Evolutionary conservation across 2,113 vertebrate genomes (phyloP), one percentile per base, ranked within the genome.

Genomic region (Nanorana parkeri): DNA sequence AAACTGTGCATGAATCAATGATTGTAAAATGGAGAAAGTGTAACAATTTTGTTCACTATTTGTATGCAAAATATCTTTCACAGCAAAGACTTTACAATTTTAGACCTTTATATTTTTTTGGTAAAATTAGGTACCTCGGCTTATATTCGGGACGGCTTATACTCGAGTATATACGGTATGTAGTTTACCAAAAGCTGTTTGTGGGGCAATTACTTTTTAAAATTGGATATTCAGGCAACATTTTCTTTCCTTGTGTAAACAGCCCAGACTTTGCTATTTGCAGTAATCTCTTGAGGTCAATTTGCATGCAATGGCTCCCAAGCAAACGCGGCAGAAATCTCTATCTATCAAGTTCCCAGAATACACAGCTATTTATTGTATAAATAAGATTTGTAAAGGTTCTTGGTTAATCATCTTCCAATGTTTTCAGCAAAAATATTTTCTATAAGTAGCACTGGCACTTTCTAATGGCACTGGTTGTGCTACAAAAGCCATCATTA

Each of bases 241-340:
- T 11, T 41, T 72, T 54, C 51, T 29, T 13, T 58, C 58, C 54
- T n/a, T 21, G n/a, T 74, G 32, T 60, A 74, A 36, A 32, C 52
- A 74, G 56, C 29, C 23, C 28, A 56, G 58, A 16, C n/a, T 73
- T 21, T 60, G 26, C 28, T 41, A 60, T 74, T 74, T 60, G 26
- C 20, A 60, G 54, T 21, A 74, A 60, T 74, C 54, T 74, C 54
- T 16, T 36, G 71, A 20, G 52, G 26, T 32, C 71, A 60, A 74
- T 73, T 73, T 73, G 54, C 69, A 58, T 54, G 68, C 23, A 69
- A 52, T 54, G 21, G 23, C 21, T 69, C 41, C 47, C 10, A n/a
- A 56, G 69, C 69, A 73, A 52, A 56, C 69, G 13, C 52, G 58
- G 69, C 69, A 73, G 69, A 73, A 73, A 58, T 23, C 20, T 29